phyloP scores from a whole-genome alignment of 2,797 vertebrate species.

The Arnoldichthys spilopterus region DNA sequence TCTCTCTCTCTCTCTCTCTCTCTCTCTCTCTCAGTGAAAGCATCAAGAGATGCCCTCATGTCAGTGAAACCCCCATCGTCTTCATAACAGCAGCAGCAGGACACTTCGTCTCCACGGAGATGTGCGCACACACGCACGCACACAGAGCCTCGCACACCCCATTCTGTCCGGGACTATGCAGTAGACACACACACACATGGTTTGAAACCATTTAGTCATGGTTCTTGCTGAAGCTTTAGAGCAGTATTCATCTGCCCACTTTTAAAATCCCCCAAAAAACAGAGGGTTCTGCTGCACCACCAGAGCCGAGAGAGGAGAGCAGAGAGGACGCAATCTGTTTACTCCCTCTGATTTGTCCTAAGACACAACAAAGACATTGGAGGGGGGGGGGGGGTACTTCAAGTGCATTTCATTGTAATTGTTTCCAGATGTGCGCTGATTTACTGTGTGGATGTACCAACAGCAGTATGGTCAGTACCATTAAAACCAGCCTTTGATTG shows the following conservation, averaged over 20 bases:
- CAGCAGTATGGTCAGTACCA: slow-evolving; percentile 58
- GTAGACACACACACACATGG: slow-evolving; percentile 10
- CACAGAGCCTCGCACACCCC: slow-evolving; percentile 13
- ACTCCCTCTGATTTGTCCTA: slow-evolving; percentile 45
- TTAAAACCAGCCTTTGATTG: slow-evolving; percentile 70
- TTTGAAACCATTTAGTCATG: slow-evolving; percentile 52
- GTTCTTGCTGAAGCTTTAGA: slow-evolving; percentile 43
- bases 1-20: slow-evolving; percentile 54
- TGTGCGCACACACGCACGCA: slow-evolving; percentile 1
- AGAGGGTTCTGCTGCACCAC: neutral
- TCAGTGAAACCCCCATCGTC: slow-evolving; percentile 62
- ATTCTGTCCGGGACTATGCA: neutral
- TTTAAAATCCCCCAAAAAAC: slow-evolving; percentile 37
- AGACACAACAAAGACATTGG: slow-evolving; percentile 47
- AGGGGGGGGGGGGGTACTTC: slow-evolving; percentile 38
- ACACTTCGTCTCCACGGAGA: slow-evolving; percentile 41
- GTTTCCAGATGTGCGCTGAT: slow-evolving; percentile 78
- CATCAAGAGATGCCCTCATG: slow-evolving; percentile 70
- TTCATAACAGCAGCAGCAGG: slow-evolving; percentile 43
- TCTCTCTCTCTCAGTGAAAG: slow-evolving; percentile 67
- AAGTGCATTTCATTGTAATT: slow-evolving; percentile 74
- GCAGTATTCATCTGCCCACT: slow-evolving; percentile 50
- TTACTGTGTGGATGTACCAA: slow-evolving; percentile 60
- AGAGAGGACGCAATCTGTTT: slow-evolving; percentile 35
- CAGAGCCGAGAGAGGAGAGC: neutral